Percentiles rank a stretch among this genome's conserved stretches.
Conservation (phyloP, 2,888 invertebrate species). For the Colletes collaris region DNA sequence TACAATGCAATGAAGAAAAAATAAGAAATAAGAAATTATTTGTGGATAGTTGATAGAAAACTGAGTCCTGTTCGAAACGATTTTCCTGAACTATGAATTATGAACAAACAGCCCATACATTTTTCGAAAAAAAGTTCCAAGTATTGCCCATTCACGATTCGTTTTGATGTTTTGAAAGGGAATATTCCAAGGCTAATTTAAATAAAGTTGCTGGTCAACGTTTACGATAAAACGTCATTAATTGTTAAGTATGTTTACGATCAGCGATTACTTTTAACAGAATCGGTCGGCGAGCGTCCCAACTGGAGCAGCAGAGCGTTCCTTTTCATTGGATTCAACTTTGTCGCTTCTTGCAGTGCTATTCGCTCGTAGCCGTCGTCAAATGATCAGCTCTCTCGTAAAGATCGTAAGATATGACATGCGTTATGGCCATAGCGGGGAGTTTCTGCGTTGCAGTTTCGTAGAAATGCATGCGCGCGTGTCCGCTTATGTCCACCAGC, state of each 20-base stretch:
- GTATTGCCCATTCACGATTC: no score
- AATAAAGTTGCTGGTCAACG: not conserved
- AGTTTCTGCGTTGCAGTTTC: constrained; percentile 51
- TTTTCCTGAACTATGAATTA: no score
- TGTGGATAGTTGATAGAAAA: no score
- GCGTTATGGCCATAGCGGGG: constrained; percentile 39
- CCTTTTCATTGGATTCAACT: constrained; percentile 50
- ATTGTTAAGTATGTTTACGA: constrained; percentile 22
- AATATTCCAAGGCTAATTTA: not conserved
- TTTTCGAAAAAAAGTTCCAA: no score
- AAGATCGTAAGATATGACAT: constrained; percentile 65
- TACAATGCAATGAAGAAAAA: no score
- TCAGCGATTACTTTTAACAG: constrained; percentile 25
- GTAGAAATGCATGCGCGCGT: constrained; percentile 49
- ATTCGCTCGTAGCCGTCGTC: constrained; percentile 28
- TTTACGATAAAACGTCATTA: not conserved
- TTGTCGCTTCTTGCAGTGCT: constrained; percentile 32
- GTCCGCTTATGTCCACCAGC: constrained; percentile 37
- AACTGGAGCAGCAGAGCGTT: constrained; percentile 1
- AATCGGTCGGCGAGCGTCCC: not conserved
- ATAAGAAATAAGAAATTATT: no score
- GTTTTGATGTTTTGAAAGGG: not conserved
- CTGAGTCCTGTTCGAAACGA: no score
- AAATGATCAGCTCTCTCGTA: constrained; percentile 59
- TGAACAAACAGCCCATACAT: no score